Evolutionary conservation across 2,888 invertebrate genomes (phyloP).

Genomic region (Belgica antarctica): DNA sequence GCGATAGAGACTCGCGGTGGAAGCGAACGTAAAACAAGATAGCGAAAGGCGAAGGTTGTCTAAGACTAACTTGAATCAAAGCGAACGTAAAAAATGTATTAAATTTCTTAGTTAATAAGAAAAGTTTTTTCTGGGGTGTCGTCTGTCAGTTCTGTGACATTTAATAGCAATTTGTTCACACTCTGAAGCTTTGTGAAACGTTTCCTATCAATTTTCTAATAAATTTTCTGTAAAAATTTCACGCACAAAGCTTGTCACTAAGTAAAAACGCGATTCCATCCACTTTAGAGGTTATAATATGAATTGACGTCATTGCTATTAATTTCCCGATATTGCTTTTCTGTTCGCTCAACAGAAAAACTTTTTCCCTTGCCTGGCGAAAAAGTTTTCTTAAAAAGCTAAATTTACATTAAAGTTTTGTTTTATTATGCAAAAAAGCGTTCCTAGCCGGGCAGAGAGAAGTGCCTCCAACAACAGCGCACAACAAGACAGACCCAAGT

Average conservation of each 20-base stretch:
- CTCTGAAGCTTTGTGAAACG: too few relatives aligned
- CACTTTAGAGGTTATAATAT: too few relatives aligned
- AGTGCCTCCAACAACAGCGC: slow-evolving; percentile 1
- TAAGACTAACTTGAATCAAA: not conserved
- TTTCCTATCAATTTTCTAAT: too few relatives aligned
- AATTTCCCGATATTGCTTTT: slow-evolving; percentile 21
- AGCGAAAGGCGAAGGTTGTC: not conserved
- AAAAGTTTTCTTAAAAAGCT: slow-evolving; percentile 17
- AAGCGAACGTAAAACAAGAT: not conserved
- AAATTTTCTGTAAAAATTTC: too few relatives aligned
- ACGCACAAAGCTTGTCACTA: too few relatives aligned
- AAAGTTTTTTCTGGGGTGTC: slow-evolving; percentile 29
- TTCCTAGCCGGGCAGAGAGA: not conserved
- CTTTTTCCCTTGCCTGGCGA: not conserved
- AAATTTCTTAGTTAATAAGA: slow-evolving; percentile 43
- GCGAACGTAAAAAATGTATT: slow-evolving; percentile 20
- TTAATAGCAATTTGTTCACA: too few relatives aligned
- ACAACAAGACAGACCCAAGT: too few relatives aligned
- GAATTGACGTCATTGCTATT: too few relatives aligned
- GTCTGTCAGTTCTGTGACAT: too few relatives aligned
- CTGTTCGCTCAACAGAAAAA: not conserved
- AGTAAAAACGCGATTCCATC: too few relatives aligned
- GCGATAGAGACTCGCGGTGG: not conserved
- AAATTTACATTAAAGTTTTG: slow-evolving; percentile 20
- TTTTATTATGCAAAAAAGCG: slow-evolving; percentile 35